Conservation (phyloP, 2,888 invertebrate species). For the Gnatocerus cornutus region DNA sequence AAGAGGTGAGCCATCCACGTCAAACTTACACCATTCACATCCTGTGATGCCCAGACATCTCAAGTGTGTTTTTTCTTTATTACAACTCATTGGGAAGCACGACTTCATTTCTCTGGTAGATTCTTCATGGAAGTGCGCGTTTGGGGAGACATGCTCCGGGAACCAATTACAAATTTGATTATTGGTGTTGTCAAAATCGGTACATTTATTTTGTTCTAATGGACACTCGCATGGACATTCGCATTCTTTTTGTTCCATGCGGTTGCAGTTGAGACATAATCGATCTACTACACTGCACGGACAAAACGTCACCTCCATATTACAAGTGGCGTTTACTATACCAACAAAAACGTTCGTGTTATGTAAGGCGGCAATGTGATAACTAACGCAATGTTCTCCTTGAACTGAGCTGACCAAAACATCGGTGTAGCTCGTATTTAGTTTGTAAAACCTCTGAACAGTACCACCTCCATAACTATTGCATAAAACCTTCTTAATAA, state of each 20-base stretch:
- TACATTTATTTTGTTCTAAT: conserved; percentile 64
- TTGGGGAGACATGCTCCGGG: conserved; percentile 56
- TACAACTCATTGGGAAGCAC: conserved; percentile 82
- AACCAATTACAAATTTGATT: conserved; percentile 65
- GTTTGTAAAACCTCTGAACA: conserved; percentile 85
- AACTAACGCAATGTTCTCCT: conserved; percentile 91
- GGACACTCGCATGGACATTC: conserved; percentile 96
- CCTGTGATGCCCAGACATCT: conserved; percentile 83
- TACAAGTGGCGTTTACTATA: conserved; percentile 90
- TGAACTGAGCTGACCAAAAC: conserved; percentile 88
- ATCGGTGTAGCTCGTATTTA: conserved; percentile 85
- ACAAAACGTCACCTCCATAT: conserved; percentile 87
- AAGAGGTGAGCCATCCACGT: conserved; percentile 83
- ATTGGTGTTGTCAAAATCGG: conserved; percentile 63
- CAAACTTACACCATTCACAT: conserved; percentile 93
- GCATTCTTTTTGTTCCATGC: conserved; percentile 95
- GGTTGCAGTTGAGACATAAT: conserved; percentile 91
- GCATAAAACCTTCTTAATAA: conserved; percentile 89
- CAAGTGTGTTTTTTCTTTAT: conserved; percentile 76
- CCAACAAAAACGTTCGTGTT: conserved; percentile 93
- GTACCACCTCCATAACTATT: conserved; percentile 90
- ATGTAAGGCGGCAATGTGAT: conserved; percentile 85
- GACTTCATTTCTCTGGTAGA: conserved; percentile 70
- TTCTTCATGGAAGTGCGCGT: conserved; percentile 54
- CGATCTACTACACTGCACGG: conserved; percentile 94